Evolutionary conservation across 1,140 invertebrate genomes (phyloP).

Genomic region (Brachystomella parvula): DNA sequence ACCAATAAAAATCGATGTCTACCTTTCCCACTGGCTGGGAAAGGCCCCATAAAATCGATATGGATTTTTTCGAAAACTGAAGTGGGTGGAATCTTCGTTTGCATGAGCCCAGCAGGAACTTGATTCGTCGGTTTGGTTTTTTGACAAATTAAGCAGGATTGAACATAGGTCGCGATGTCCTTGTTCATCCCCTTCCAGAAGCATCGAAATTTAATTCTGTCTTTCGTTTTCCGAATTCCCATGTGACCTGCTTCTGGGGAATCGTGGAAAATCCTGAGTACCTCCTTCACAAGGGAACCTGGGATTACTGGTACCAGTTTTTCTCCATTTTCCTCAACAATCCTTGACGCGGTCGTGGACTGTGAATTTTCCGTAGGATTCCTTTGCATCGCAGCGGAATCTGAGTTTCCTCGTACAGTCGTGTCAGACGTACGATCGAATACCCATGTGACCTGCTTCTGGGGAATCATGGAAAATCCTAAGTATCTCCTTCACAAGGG

Average conservation of each 20-base stretch:
- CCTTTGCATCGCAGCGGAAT: no score
- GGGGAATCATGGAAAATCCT: conserved; percentile 13
- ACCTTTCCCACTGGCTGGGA: not conserved
- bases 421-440: no score
- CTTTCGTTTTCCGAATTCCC: conserved; percentile 17
- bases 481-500: not conserved
- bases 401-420: no score
- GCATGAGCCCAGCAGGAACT: not conserved
- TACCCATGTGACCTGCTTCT: conserved; percentile 14
- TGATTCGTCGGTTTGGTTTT: not conserved
- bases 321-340: no score
- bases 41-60: conserved; percentile 31
- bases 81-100: not conserved
- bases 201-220: conserved; percentile 15
- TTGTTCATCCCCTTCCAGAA: conserved; percentile 24
- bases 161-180: conserved; percentile 21
- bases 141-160: conserved; percentile 23
- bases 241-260: conserved; percentile 6
- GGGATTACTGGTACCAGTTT: not conserved
- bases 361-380: no score
- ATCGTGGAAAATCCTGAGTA: conserved; percentile 13
- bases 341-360: no score
- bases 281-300: not conserved
- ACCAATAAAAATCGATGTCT: conserved; percentile 8
- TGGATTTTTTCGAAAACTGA: conserved; percentile 17